Base-by-base conservation (phyloP, 2,888 invertebrate genomes). In the Nasonovia ribisnigri region DNA sequence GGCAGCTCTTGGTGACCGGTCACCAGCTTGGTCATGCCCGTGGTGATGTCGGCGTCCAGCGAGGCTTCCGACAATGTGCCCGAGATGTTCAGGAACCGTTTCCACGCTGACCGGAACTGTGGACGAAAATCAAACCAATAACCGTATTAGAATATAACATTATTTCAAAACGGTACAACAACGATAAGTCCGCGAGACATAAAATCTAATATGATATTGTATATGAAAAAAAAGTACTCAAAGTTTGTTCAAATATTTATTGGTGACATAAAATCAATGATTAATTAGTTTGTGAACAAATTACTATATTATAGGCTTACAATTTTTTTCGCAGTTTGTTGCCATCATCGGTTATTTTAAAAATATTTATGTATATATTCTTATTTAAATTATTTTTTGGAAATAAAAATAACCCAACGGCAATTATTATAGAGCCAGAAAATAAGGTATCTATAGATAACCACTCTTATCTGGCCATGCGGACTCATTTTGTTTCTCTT, bases 81-180 rank as follows among this genome's bases (percentile, higher is more conserved):
- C 6, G 86, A 67, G 0, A 90, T 90, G 29, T 67, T 90, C 36
- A 95, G 94, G 57, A 95, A 94, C 60, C 95, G 94, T 67, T 94
- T 94, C 95, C 95, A 95, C 42, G 95, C 95, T 16, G 95, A 94
- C 54, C 95, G 95, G 94, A 95, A 95, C 95, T 95, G 95, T 5
- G 60, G 36, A 86, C 46, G 43, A 46, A 48, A 87, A 84, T 77
- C 6, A 24, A 77, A 77, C 20, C 77, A 42, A 36, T 36, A 8
- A 77, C 36, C 20, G 77, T 20, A 20, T 20, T 77, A 77, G 20
- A 42, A 36, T 42, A 77, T 29, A 24, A 26, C 11, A 77, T 20
- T 1, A 24, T 20, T 77, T 36, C 20, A 77, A 77, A 77, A 36
- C 77, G 20, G 8, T 77, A 77, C 77, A 42, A 42, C 20, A 20